Percentiles rank a stretch among this genome's conserved stretches.
Conservation (phyloP, 2,797 vertebrate genomes). For the Syngnathus rostellatus region DNA sequence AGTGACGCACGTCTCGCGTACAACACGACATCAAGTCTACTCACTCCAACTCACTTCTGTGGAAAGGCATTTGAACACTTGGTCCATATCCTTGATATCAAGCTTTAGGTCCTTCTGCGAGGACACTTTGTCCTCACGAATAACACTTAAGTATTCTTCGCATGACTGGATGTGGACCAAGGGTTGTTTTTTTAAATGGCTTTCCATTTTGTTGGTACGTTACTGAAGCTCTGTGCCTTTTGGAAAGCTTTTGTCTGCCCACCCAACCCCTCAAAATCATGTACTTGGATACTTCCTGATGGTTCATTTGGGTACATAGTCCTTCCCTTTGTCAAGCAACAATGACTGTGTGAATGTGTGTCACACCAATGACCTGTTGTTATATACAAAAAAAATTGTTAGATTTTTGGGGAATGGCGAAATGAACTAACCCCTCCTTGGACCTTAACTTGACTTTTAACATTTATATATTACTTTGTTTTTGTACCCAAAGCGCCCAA, state of each 20-base stretch:
- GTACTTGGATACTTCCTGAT: neutral
- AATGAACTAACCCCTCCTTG: neutral
- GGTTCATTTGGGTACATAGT: neutral
- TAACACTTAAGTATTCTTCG: neutral
- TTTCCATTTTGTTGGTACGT: slow-evolving; percentile 9
- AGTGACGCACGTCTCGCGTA: neutral
- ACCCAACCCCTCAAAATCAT: slow-evolving; percentile 18
- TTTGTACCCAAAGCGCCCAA: neutral
- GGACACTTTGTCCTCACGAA: too few relatives aligned
- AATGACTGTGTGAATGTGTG: slow-evolving; percentile 14
- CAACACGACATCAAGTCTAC: neutral
- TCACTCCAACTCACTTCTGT: neutral
- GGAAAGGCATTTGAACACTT: neutral
- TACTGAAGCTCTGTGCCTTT: slow-evolving; percentile 73
- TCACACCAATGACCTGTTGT: slow-evolving; percentile 23
- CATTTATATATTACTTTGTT: neutral
- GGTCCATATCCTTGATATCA: neutral
- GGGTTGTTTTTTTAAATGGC: neutral
- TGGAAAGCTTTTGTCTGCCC: slow-evolving; percentile 62
- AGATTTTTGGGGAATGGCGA: neutral
- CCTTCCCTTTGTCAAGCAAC: slow-evolving; percentile 1
- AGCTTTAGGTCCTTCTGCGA: too few relatives aligned
- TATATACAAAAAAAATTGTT: slow-evolving; percentile 30
- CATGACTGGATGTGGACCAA: neutral
- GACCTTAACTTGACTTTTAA: neutral